Base-by-base conservation (phyloP, 2,113 vertebrate species). In the Jaculus jaculus region DNA sequence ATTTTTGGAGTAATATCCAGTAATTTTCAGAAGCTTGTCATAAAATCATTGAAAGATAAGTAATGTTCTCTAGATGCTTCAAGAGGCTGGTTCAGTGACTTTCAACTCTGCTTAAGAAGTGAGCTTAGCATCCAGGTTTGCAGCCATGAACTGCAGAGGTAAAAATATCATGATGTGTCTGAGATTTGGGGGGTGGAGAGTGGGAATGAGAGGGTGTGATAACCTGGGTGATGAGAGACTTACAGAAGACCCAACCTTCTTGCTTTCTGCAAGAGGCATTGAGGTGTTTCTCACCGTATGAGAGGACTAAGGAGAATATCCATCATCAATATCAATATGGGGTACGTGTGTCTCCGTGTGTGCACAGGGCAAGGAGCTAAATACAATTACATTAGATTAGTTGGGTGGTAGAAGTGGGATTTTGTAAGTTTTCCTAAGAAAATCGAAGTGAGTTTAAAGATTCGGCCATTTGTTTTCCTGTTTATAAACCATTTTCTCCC, bases 1-100 rank as follows among this genome's bases (percentile, higher is more conserved):
- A 95, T 94, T 94, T 95, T 96, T 96, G 91, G 95, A 94, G 85
- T 81, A 96, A 73, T 95, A 93, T 95, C 89, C 63, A 89, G 80
- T 92, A 81, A 92, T 95, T 96, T 95, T 94, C 75, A 84, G 86
- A 91, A 81, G 63, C 63, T 96, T 97, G 94, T 94, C 85, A 84
- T 80, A 95, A 93, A 95, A 87, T 95, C 91, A 87, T 18, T 91
- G 84, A 82, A 92, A 93, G 87, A 91, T 91, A 78, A 92, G 51
- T 84, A 89, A 89, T 89, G 30, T 92, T 66, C 90, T 85, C 24
- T 92, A 24, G 66, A 69, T 87, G 2, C 37, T 63, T 26, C 3
- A 65, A 12, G 68, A 93, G 61, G 61, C 16, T 71, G 34, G 23
- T 71, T 92, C 51, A 17, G 34, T 88, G 34, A 60, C 47, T 90